phyloP scores from a whole-genome alignment of 2,888 invertebrate species.

The Agrochola lota region DNA sequence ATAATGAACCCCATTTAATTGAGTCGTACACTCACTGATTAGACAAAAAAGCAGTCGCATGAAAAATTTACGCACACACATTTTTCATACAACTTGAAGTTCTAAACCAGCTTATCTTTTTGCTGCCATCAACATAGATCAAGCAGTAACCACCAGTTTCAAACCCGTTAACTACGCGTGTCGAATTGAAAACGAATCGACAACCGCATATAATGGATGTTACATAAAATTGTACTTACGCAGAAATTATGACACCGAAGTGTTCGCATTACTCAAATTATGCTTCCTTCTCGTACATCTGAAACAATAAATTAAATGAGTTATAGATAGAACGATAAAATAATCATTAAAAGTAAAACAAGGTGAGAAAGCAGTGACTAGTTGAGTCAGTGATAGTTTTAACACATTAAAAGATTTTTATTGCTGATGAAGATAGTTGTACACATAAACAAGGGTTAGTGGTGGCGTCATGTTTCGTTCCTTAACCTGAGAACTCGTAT shows the following conservation, averaged over 20 bases:
- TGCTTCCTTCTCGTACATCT: conserved; percentile 81
- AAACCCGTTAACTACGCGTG: conserved; percentile 64
- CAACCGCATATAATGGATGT: conserved; percentile 57
- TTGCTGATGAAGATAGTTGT: conserved; percentile 27
- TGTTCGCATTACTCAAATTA: conserved; percentile 87
- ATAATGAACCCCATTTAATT: conserved; percentile 41
- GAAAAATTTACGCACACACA: conserved; percentile 35
- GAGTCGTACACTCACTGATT: conserved; percentile 45
- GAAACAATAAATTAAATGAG: conserved; percentile 75
- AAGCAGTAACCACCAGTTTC: conserved; percentile 59
- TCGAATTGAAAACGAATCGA: conserved; percentile 65
- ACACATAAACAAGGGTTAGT: not conserved
- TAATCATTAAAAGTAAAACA: conserved; percentile 31
- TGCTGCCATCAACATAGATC: conserved; percentile 64
- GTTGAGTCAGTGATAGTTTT: conserved; percentile 18
- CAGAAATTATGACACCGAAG: conserved; percentile 80
- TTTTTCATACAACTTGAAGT: conserved; percentile 41
- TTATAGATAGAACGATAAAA: conserved; percentile 42
- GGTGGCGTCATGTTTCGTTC: not conserved
- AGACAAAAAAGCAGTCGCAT: conserved; percentile 39
- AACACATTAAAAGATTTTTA: conserved; percentile 43
- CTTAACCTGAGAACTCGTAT: not conserved
- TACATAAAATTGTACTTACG: conserved; percentile 78
- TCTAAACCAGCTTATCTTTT: conserved; percentile 63
- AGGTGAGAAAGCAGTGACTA: conserved; percentile 21